Conservation (phyloP, 2,888 invertebrate species). For the Creontiades dilutus region DNA sequence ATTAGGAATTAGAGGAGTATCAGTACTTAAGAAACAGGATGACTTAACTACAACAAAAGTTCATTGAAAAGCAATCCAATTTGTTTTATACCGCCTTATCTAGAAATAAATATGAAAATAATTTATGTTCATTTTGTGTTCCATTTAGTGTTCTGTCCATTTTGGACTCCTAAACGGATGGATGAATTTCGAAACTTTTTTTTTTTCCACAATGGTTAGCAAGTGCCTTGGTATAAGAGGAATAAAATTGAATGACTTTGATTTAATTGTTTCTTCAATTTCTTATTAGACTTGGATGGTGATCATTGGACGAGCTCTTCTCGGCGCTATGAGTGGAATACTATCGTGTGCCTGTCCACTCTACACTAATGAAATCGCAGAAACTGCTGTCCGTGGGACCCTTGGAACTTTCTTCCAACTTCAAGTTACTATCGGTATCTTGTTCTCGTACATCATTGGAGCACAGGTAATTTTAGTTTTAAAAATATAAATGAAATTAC, state of each 20-base stretch:
- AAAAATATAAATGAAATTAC: background rate
- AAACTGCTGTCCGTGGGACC: slow-evolving; percentile 89
- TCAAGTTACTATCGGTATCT: slow-evolving; percentile 90
- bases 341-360: slow-evolving; percentile 91
- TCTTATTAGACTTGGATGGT: slow-evolving; percentile 80
- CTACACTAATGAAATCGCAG: slow-evolving; percentile 91
- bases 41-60: no score
- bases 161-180: no score
- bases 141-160: no score
- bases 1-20: no score
- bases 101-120: no score
- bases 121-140: no score
- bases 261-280: slow-evolving; percentile 67
- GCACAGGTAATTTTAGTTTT: slow-evolving; percentile 74
- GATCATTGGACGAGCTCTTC: slow-evolving; percentile 84
- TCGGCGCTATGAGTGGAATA: slow-evolving; percentile 88
- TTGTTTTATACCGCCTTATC: no score
- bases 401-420: slow-evolving; percentile 93
- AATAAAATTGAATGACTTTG: background rate
- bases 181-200: no score
- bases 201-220: no score
- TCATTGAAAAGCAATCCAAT: no score
- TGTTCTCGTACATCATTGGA: slow-evolving; percentile 87
- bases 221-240: no score
- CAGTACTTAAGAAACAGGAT: no score